Percentiles rank a stretch among this genome's conserved stretches.
phyloP scores from a whole-genome alignment of 2,888 invertebrate genomes.

The Hanleya hanleyi region DNA sequence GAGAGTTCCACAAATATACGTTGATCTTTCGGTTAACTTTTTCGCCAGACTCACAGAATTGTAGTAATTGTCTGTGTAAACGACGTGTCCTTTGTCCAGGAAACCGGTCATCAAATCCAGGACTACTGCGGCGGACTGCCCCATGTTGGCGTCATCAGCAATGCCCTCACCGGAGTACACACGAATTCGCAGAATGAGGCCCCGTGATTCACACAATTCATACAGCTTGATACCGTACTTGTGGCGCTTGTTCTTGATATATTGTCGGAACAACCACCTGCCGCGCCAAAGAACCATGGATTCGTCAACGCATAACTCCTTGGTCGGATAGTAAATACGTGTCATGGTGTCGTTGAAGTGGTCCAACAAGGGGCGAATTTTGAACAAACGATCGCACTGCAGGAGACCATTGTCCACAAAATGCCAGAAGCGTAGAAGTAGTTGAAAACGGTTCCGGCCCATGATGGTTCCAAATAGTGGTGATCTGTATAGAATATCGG shows the following conservation, averaged over 20 bases:
- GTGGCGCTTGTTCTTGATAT: conserved; percentile 19
- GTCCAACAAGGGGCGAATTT: conserved; percentile 12
- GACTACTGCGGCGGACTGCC: conserved; percentile 19
- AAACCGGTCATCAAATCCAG: conserved; percentile 13
- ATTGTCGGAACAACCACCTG: conserved; percentile 14
- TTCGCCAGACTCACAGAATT: conserved; percentile 20
- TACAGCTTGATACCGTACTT: conserved; percentile 27
- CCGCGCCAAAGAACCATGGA: conserved; percentile 30
- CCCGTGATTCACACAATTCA: conserved; percentile 20
- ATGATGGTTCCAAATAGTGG: neutral
- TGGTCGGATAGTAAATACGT: conserved; percentile 12
- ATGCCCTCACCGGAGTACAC: conserved; percentile 5
- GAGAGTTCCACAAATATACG: conserved; percentile 23
- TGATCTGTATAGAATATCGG: neutral
- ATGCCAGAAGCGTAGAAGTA: conserved; percentile 15
- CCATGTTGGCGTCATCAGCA: conserved; percentile 2
- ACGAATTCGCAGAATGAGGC: conserved; percentile 12
- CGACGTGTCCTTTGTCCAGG: conserved; percentile 19
- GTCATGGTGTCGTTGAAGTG: conserved; percentile 17
- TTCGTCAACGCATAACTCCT: conserved; percentile 20
- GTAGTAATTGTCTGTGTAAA: conserved; percentile 26
- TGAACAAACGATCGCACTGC: conserved; percentile 8
- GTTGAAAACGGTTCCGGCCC: conserved; percentile 12
- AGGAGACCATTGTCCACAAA: conserved; percentile 1
- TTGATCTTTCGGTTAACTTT: conserved; percentile 2